Conservation (phyloP, 2,113 vertebrate genomes). For the Antigone vipio region DNA sequence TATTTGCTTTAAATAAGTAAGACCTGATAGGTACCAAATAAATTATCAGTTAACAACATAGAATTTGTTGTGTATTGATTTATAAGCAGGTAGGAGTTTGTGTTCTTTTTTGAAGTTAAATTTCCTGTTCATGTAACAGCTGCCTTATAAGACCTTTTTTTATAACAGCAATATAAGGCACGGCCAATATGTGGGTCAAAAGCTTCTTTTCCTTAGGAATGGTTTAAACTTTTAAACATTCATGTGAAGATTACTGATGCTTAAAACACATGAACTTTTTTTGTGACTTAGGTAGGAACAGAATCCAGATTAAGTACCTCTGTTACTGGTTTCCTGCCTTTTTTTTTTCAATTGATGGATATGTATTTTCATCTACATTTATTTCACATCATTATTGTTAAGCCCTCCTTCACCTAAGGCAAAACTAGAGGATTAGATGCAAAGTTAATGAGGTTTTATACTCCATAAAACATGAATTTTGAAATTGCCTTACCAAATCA, state of each 20-base stretch:
- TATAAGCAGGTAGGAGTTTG: not conserved
- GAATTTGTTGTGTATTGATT: not conserved
- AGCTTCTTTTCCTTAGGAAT: not conserved
- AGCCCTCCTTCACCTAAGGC: not conserved
- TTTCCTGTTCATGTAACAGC: not conserved
- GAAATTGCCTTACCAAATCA: not conserved
- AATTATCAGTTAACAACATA: not conserved
- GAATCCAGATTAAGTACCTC: not conserved
- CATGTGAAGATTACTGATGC: not conserved
- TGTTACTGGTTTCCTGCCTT: not conserved
- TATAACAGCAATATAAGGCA: not conserved
- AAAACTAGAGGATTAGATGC: not conserved
- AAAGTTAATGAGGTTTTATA: not conserved
- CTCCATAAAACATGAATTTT: not conserved
- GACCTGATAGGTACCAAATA: not conserved
- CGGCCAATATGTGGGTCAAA: not conserved
- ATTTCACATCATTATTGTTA: not conserved
- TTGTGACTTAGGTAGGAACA: not conserved
- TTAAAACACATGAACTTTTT: not conserved
- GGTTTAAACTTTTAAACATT: not conserved
- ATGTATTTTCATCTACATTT: not conserved
- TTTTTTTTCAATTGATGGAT: not conserved
- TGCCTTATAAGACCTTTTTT: not conserved
- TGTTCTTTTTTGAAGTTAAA: not conserved
- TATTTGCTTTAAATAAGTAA: not conserved